These are phyloP conservation scores for human (Homo sapiens) DNA, from an alignment of 2,113 vertebrate species.

Conservation along the genomic window DNA sequence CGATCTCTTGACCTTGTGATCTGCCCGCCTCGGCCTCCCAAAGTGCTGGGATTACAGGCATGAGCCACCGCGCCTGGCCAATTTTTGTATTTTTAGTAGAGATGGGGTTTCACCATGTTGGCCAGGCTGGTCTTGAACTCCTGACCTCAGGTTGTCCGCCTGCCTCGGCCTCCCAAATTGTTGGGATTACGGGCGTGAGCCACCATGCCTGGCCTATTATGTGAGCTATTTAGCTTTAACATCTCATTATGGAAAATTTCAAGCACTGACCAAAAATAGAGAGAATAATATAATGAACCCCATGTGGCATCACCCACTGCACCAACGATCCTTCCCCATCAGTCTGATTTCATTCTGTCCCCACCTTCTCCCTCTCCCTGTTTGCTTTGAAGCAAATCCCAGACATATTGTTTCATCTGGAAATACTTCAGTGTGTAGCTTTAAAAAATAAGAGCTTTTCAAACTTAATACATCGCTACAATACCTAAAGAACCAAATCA, in stretches of 20 bases:
- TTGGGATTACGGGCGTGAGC: too few relatives aligned
- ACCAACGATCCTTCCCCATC: rapidly evolving
- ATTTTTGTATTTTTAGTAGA: too few relatives aligned
- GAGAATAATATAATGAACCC: neutral
- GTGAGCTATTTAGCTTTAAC: neutral
- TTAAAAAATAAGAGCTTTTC: neutral
- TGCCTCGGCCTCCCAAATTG: too few relatives aligned
- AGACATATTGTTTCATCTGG: neutral
- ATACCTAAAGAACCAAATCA: neutral
- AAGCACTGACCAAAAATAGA: neutral
- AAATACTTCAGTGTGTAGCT: neutral
- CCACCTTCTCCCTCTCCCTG: neutral
- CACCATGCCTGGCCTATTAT: too few relatives aligned
- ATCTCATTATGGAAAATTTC: neutral
- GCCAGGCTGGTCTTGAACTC: too few relatives aligned
- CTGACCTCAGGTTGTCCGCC: too few relatives aligned
- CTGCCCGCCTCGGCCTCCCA: too few relatives aligned
- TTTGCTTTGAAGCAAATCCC: neutral
- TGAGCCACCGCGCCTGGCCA: too few relatives aligned
- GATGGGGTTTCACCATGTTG: too few relatives aligned
- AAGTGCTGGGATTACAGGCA: too few relatives aligned
- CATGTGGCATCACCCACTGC: rapidly evolving
- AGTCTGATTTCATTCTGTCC: neutral
- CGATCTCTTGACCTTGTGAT: too few relatives aligned
- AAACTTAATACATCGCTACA: neutral